phyloP scores from a whole-genome alignment of 2,797 vertebrate species.

The Siniperca obscura region DNA sequence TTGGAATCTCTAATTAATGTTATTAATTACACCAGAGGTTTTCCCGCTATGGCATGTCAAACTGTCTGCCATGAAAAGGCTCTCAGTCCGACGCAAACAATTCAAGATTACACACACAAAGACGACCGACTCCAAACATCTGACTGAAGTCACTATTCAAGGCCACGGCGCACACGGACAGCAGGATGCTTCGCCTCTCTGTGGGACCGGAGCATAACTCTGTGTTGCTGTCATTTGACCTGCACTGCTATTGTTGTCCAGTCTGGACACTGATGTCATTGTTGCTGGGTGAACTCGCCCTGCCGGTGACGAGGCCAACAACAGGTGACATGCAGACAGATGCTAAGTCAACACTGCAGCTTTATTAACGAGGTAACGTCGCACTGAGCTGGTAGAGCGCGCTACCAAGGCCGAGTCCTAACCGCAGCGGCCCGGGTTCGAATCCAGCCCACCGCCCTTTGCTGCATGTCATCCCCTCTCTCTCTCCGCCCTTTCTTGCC shows the following conservation, averaged over 20 bases:
- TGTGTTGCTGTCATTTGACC: conserved; percentile 57
- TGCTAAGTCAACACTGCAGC: conserved; percentile 2
- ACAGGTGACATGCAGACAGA: conserved; percentile 49
- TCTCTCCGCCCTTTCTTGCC: too few species aligned
- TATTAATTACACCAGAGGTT: neutral
- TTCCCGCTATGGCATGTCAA: neutral
- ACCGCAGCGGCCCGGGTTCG: too few species aligned
- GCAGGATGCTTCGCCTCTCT: neutral
- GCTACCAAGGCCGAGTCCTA: too few species aligned
- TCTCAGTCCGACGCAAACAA: neutral
- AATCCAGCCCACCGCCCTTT: too few species aligned
- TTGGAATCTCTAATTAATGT: neutral
- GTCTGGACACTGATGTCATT: conserved; percentile 74
- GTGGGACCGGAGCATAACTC: conserved; percentile 24
- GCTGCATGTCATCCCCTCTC: too few species aligned
- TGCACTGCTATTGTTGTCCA: conserved; percentile 38
- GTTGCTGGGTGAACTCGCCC: conserved; percentile 61
- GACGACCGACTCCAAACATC: neutral
- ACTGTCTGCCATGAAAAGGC: neutral
- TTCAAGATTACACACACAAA: neutral
- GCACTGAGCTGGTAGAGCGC: neutral
- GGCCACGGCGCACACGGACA: neutral
- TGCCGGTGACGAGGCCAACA: neutral
- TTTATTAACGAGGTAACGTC: neutral
- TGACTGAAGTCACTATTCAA: neutral